Percentiles rank a stretch among this genome's conserved stretches.
Evolutionary conservation across 2,113 vertebrate species (phyloP).

Genomic region (Hypocryptadius cinnamomeus): DNA sequence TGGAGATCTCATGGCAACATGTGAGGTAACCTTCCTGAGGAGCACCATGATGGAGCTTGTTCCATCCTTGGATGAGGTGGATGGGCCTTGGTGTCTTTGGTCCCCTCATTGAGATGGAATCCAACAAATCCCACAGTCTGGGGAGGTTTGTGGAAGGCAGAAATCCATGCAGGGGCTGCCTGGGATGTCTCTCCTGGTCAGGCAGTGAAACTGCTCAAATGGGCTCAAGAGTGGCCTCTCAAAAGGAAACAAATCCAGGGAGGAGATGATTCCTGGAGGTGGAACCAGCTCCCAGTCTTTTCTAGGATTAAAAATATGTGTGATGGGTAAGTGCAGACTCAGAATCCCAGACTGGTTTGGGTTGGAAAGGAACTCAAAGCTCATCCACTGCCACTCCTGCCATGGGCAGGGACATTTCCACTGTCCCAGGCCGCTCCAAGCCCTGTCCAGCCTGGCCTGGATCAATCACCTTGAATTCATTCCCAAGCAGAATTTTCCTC

Average conservation of each 20-base stretch:
- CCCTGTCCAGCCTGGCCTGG: neutral
- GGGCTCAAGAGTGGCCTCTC: neutral
- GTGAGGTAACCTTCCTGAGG: neutral
- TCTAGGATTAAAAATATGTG: neutral
- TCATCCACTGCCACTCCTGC: neutral
- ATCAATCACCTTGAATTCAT: neutral
- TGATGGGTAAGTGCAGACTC: neutral
- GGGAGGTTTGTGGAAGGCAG: neutral
- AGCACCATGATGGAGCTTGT: neutral
- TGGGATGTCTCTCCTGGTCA: neutral
- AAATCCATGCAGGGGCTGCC: neutral
- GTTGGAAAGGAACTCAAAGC: neutral
- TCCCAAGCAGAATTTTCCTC: neutral
- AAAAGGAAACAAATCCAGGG: neutral
- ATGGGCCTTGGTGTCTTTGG: neutral
- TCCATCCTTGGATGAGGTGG: neutral
- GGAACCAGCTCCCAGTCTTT: neutral
- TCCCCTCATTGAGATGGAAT: neutral
- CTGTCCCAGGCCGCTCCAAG: neutral
- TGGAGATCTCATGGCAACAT: neutral
- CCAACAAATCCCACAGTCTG: neutral
- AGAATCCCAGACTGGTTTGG: neutral
- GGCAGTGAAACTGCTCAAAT: accelerated
- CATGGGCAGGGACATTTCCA: neutral
- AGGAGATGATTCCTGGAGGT: neutral